These are phyloP conservation scores for Lasaia peninsularis DNA, from an alignment of 1,140 invertebrate species.

Conservation along the genomic window DNA sequence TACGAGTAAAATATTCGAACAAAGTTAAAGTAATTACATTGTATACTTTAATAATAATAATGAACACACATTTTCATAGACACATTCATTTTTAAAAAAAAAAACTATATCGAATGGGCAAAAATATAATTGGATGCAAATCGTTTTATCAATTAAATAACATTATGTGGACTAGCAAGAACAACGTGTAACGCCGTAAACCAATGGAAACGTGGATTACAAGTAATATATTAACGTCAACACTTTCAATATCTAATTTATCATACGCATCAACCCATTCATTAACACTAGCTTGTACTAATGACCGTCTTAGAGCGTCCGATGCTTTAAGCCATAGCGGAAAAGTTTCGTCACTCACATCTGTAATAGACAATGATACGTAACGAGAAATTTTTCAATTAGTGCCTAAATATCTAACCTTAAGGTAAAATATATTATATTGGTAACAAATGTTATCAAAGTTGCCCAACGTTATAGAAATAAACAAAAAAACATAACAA, in stretches of 20 bases:
- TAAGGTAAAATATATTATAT: no score
- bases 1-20: not conserved
- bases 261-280: not conserved
- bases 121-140: not conserved
- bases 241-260: not conserved
- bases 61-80: not conserved
- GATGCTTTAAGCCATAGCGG: no score
- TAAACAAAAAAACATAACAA: no score
- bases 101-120: not conserved
- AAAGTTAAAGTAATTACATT: not conserved
- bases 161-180: conserved; percentile 4
- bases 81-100: not conserved
- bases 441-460: no score
- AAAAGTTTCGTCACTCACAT: no score
- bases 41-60: not conserved
- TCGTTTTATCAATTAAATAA: conserved; percentile 5
- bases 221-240: not conserved
- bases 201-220: not conserved
- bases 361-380: no score
- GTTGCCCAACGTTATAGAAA: no score
- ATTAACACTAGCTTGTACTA: not conserved
- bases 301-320: no score
- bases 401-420: no score
- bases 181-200: not conserved
- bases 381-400: no score